These are phyloP conservation scores for Psococerastis gibbosa DNA, from an alignment of 2,888 invertebrate species.

Conservation along the genomic window DNA sequence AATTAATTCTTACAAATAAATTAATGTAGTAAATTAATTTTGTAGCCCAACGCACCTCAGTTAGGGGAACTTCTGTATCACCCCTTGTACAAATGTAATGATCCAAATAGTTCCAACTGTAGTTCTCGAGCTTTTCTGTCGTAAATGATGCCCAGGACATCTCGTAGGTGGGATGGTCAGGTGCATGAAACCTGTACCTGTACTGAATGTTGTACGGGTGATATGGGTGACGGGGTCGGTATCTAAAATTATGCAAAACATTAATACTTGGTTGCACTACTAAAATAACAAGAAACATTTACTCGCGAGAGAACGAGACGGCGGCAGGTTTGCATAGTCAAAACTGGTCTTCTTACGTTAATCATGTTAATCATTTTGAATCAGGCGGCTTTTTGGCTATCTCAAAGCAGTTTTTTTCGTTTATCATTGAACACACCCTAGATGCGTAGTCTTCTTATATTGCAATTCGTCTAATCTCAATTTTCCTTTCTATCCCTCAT, in stretches of 20 bases:
- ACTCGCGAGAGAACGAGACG: too few species aligned
- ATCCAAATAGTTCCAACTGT: constrained; percentile 95
- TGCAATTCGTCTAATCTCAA: too few species aligned
- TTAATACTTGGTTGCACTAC: too few species aligned
- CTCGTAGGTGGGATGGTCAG: constrained; percentile 81
- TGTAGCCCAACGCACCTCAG: constrained; percentile 58
- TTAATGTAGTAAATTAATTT: constrained; percentile 1
- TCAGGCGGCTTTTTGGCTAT: too few species aligned
- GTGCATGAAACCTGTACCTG: constrained; percentile 79
- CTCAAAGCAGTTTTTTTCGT: too few species aligned
- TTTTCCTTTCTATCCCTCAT: too few species aligned
- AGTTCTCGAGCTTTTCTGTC: constrained; percentile 86
- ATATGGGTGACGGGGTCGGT: constrained; percentile 47
- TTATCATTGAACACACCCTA: too few species aligned
- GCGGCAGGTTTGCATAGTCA: too few species aligned
- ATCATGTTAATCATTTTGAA: too few species aligned
- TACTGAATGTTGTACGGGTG: constrained; percentile 84
- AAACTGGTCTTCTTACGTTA: too few species aligned
- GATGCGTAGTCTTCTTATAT: too few species aligned
- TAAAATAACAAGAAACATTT: too few species aligned
- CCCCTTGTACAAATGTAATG: constrained; percentile 91
- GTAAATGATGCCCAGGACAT: constrained; percentile 88
- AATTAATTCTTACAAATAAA: constrained; percentile 11
- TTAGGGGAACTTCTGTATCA: constrained; percentile 73
- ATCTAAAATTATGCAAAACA: neutral